Conservation (phyloP, 2,888 invertebrate species). For the Ophion costatus region DNA sequence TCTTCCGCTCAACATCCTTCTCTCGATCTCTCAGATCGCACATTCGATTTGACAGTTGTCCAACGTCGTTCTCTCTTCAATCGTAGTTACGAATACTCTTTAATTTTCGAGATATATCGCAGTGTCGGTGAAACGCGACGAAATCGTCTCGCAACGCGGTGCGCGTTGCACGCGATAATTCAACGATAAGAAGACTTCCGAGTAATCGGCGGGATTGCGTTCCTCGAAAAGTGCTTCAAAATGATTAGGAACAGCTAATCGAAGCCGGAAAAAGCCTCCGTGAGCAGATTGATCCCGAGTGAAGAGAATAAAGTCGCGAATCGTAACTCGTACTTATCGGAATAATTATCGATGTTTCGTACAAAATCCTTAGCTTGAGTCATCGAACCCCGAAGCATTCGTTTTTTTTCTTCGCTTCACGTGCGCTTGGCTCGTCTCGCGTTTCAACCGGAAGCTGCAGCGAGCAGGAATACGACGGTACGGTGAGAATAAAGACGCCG, state of each 20-base stretch:
- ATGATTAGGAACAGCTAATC: not conserved
- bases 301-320: slow-evolving; percentile 1
- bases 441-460: slow-evolving; percentile 56
- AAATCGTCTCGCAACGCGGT: not conserved
- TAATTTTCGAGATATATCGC: not conserved
- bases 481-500: slow-evolving; percentile 37
- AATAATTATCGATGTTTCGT: not conserved
- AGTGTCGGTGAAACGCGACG: no score
- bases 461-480: slow-evolving; percentile 20
- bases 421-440: not conserved
- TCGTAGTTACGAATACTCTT: not conserved
- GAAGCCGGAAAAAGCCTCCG: not conserved
- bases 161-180: not conserved
- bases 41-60: not conserved
- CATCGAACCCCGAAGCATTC: slow-evolving; percentile 36
- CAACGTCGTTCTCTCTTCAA: not conserved
- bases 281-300: not conserved
- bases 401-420: not conserved
- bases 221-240: not conserved
- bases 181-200: not conserved
- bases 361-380: not conserved
- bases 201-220: not conserved
- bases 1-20: not conserved
- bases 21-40: not conserved
- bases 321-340: not conserved